Base-by-base conservation (phyloP, 2,113 vertebrate genomes). In the Kobus ellipsiprymnus region DNA sequence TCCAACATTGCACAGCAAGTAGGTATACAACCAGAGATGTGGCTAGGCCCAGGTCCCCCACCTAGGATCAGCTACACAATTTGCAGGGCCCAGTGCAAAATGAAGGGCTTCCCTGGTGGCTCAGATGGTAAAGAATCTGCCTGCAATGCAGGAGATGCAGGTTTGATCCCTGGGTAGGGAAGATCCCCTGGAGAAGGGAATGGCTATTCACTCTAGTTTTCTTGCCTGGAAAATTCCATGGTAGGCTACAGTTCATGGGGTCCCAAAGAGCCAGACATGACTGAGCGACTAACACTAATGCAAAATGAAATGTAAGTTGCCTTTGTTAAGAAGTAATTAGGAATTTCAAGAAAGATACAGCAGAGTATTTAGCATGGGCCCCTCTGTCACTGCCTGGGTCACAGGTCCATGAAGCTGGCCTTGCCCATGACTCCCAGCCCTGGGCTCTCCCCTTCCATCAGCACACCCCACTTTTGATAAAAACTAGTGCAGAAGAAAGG, bases 351-450 rank as follows among this genome's bases (percentile, higher is more conserved):
- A 40, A 1, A 3, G 29, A 48, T 33, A 13, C 5, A 57, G 14
- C 27, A 83, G 27, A 44, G 25, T 17, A 57, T n/a, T 27, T 64
- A 74, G 8, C 2, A 25, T 10, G 29, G 15, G 1, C 2, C 29
- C 15, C 17, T 82, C 57, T 9, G 17, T 6, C 60, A 23, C 64
- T 54, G 3, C 29, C 27, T 77, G 10, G 77, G 21, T 52, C 3
- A 3, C 15, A 27, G 0, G 7, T 23, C 50, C 12, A 1, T 9
- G 50, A 77, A 27, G 46, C 19, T 2, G 3, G 46, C 14, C 55
- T 1, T 60, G 44, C 27, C n/a, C 40, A 16, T 36, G 8, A 19
- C 50, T 55, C 46, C 80, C 67, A 89, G 29, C 50, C 87, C 29
- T 48, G n/a, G 10, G 5, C 23, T 33, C 52, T 87, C 40, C 86